A percentile compares a stretch with the other conserved stretches of the same genome.
These are phyloP conservation scores for Urocolius indicus DNA, from an alignment of 2,113 vertebrate species.

Conservation along the genomic window DNA sequence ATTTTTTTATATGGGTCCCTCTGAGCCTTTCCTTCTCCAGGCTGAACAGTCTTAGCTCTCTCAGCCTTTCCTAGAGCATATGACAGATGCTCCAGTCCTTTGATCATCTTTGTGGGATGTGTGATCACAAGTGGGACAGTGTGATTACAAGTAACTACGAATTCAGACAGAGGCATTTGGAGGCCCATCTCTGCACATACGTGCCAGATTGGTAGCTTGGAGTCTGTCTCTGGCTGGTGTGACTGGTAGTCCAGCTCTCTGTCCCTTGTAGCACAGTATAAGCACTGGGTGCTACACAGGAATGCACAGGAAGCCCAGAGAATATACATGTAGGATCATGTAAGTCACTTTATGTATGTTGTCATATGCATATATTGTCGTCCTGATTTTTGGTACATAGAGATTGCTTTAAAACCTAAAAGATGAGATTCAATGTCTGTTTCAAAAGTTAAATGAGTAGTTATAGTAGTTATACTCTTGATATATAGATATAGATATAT, in stretches of 20 bases:
- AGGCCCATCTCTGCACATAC: neutral
- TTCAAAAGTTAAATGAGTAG: neutral
- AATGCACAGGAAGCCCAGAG: neutral
- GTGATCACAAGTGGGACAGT: neutral
- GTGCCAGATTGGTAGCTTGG: neutral
- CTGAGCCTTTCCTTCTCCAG: neutral
- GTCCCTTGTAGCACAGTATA: neutral
- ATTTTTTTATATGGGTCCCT: neutral
- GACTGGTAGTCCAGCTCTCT: neutral
- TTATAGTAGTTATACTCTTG: neutral
- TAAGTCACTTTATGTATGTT: neutral
- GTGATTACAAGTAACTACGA: neutral
- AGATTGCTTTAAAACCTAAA: neutral
- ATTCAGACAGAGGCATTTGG: neutral
- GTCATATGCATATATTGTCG: neutral
- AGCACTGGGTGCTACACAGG: neutral
- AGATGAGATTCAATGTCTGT: neutral
- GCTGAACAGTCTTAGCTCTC: neutral
- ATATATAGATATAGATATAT: accelerated
- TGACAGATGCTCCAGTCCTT: neutral
- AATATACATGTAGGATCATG: neutral
- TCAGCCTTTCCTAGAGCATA: neutral
- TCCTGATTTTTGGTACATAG: neutral
- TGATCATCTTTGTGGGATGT: conserved; percentile 1
- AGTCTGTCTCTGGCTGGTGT: neutral